Base-by-base conservation (phyloP, 2,797 vertebrate genomes). In the Pseudochaenichthys georgianus region DNA sequence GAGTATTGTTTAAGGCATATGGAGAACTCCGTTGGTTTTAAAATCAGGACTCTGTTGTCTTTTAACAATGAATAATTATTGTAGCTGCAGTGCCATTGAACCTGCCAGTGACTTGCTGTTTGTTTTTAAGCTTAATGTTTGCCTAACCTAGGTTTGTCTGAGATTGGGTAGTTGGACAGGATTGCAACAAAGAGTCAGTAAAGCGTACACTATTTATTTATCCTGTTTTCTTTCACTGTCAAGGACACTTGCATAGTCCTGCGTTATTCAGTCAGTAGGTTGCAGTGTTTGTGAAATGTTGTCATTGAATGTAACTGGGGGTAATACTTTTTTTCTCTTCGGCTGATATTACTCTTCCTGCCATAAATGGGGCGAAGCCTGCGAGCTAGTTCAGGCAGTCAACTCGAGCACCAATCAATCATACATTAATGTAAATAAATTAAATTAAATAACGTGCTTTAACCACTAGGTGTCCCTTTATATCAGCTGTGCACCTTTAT, bases 241-340 rank as follows among this genome's bases (percentile, higher is more conserved):
- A 38, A 65, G 8, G 5, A 45, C 47, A 59, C 43, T 19, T 23
- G 17, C 41, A 19, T 4, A 13, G 28, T 28, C 28, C 28, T 28
- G 28, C 17, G 0, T 42, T 9, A 19, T 55, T 66, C 45, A 70
- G 50, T 38, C 45, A 47, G 28, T 15, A 58, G 52, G 7, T 62
- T 75, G 66, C 31, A 64, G 67, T 68, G 21, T 59, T 64, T 28
- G 21, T 78, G 58, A 54, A 48, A 54, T 64, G 48, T 72, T 28
- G 28, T 42, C 48, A 47, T 13, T n/a, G 16, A 64, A 23, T 52
- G 23, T 38, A 31, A 51, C 12, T 48, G 16, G 34, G 12, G 62
- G 11, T 11, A 19, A 61, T 60, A 12, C n/a, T 38, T 23, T 5
- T 42, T 34, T 34, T 9, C 58, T 58, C 13, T 1, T 17, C 2